phyloP scores from a whole-genome alignment of 2,113 vertebrate species.

The Lutjanus erythropterus region DNA sequence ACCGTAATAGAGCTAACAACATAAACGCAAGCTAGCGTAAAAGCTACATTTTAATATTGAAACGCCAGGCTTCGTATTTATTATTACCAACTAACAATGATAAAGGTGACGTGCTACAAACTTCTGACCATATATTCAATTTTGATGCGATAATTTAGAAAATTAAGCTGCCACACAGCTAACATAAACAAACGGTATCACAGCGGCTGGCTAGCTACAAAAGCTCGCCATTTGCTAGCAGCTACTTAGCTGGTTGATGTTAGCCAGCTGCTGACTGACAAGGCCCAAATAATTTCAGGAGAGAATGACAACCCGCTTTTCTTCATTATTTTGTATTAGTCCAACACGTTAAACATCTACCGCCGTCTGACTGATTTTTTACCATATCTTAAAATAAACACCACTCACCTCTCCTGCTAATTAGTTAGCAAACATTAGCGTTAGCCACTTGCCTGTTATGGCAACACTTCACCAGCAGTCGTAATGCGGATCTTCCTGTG shows the following conservation, averaged over 20 bases:
- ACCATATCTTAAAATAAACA: slow-evolving; percentile 35
- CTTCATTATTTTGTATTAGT: background rate
- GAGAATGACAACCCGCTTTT: slow-evolving; percentile 53
- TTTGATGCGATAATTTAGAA: background rate
- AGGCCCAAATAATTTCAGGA: slow-evolving; percentile 52
- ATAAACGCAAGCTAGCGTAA: slow-evolving; percentile 1
- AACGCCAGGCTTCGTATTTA: background rate
- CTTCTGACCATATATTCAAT: background rate
- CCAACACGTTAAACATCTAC: background rate
- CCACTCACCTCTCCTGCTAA: slow-evolving; percentile 70
- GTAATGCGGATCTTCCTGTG: slow-evolving; percentile 79
- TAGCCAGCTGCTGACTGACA: slow-evolving; percentile 56
- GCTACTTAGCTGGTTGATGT: slow-evolving; percentile 41
- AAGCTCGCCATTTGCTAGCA: slow-evolving; percentile 59
- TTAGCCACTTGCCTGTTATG: slow-evolving; percentile 83
- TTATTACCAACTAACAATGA: background rate
- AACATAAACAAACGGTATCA: slow-evolving; percentile 76
- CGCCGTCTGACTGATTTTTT: background rate
- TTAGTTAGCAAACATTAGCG: slow-evolving; percentile 84
- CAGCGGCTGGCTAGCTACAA: slow-evolving; percentile 42
- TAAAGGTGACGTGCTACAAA: too few relatives aligned
- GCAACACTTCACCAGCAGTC: slow-evolving; percentile 76
- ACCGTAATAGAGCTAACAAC: slow-evolving; percentile 24
- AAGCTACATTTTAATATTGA: background rate
- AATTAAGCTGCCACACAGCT: slow-evolving; percentile 23